Evolutionary conservation across 2,797 vertebrate genomes (phyloP), one percentile per base, ranked within the genome.

Genomic region (Moxostoma hubbsi): DNA sequence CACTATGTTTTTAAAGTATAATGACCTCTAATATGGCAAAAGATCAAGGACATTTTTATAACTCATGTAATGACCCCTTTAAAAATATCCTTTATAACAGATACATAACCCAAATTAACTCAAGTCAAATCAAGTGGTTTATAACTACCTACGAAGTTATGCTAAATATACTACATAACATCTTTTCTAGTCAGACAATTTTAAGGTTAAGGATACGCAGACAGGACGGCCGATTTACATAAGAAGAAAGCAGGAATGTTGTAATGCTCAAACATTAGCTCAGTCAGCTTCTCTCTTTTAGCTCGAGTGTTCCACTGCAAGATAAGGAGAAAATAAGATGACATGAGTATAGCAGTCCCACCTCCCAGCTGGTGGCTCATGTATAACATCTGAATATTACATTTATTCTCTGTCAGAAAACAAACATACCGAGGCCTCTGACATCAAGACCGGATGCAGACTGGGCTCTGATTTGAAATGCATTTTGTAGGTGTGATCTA

Each of bases 171-270:
- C 9, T 10, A 43, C 24, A 65, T 13, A 12, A 24, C 15, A 46
- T 50, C 16, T 16, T 55, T 16, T 69, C 16, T 49, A 15, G 36
- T 0, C 13, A 61, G 15, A 13, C 11, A 67, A 36, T 12, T 24
- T 24, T 16, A 15, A 24, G 6, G 18, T 9, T 46, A 88, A 96
- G 96, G 98, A 99, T 99, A 99, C 97, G 97, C 97, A 62, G 97
- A 98, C 15, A 99, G 90, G 75, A 99, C 98, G 0, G 98, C 98
- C 0, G 98, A 98, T 94, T 99, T 99, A 90, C 98, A 99, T 81
- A 99, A 92, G 92, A 99, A 99, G 90, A 99, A 99, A 0, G 98
- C 98, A 5, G 98, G 98, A 93, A 99, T 99, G 93, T 98, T 98
- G 92, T 99, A 99, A 94, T 99, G 97, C 82, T 99, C 98, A 88